phyloP scores from a whole-genome alignment of 2,888 invertebrate species.

The Leptogaster cylindrica region DNA sequence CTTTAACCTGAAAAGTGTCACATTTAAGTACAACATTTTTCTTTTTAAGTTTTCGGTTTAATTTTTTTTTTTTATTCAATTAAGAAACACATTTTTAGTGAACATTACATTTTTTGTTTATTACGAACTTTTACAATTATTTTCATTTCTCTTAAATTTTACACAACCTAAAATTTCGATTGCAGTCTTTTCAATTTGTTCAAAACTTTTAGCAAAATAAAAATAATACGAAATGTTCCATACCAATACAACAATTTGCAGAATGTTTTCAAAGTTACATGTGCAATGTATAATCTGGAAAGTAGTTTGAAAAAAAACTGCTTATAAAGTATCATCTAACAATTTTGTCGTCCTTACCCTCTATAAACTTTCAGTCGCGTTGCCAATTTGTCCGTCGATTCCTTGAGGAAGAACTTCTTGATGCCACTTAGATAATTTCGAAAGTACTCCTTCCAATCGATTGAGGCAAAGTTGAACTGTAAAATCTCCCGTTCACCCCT shows the following conservation, averaged over 20 bases:
- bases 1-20: too few species aligned
- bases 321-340: conserved; percentile 46
- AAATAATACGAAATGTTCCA: background rate
- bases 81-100: too few species aligned
- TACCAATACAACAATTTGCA: background rate
- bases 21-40: too few species aligned
- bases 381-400: conserved; percentile 57
- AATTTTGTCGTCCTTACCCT: conserved; percentile 55
- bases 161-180: too few species aligned
- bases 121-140: too few species aligned
- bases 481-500: conserved; percentile 54
- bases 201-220: background rate
- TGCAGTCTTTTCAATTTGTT: too few species aligned
- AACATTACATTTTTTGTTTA: too few species aligned
- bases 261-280: conserved; percentile 57
- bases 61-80: too few species aligned
- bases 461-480: conserved; percentile 67
- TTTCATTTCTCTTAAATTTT: too few species aligned
- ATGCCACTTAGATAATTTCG: conserved; percentile 72
- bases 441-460: conserved; percentile 74
- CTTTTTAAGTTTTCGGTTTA: too few species aligned
- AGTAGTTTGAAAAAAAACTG: conserved; percentile 35
- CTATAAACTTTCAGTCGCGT: conserved; percentile 54
- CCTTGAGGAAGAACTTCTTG: conserved; percentile 72
- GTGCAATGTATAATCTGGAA: conserved; percentile 56